Evolutionary conservation across 1,140 invertebrate genomes (phyloP), one percentile per base, ranked within the genome.

Genomic region (Drosophila murphyi): DNA sequence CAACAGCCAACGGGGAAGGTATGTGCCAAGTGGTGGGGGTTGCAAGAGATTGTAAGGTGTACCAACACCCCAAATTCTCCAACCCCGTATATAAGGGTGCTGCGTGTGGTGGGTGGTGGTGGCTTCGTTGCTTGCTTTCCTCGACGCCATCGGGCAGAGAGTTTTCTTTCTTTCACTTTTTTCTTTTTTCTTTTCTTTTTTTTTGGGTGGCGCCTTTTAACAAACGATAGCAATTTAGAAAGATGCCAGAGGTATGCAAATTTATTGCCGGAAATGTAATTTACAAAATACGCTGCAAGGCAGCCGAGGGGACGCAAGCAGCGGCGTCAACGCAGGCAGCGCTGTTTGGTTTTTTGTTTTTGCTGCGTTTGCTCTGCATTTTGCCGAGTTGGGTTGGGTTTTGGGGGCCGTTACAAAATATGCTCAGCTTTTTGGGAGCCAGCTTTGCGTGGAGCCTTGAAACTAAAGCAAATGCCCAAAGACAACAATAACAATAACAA

Each of bases 181-280:
- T 41, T 43, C 37, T 8, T 47, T 4, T 3, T 31, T 28, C 39
- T 8, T 41, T 35, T 39, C 12, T 29, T 29, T n/a, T 31, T 50
- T 57, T 62, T 60, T 37, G 63, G 85, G 65, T 78, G 74, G 81
- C 76, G 78, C 79, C 80, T 90, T 82, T 82, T 87, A 87, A 91
- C 83, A 91, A 91, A 91, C 88, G 88, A 91, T 88, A 91, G 88
- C 88, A 90, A 90, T 90, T 90, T 90, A 86, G 86, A 90, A 80
- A 90, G 86, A 90, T 92, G 90, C 90, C 90, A 92, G 87, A 92
- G 91, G 91, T 92, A 92, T 92, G 90, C 90, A 92, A 92, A 92
- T 92, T 92, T 92, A 92, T 92, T 91, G 90, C 88, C 90, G 91
- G 91, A 92, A 92, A 92, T 92, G 90, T 92, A 92, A 92, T 92